Percentiles rank a stretch among this genome's conserved stretches.
Evolutionary conservation across 92 coral and sea anemone species (phyloP).

Genomic region (Phymanthus crucifer): DNA sequence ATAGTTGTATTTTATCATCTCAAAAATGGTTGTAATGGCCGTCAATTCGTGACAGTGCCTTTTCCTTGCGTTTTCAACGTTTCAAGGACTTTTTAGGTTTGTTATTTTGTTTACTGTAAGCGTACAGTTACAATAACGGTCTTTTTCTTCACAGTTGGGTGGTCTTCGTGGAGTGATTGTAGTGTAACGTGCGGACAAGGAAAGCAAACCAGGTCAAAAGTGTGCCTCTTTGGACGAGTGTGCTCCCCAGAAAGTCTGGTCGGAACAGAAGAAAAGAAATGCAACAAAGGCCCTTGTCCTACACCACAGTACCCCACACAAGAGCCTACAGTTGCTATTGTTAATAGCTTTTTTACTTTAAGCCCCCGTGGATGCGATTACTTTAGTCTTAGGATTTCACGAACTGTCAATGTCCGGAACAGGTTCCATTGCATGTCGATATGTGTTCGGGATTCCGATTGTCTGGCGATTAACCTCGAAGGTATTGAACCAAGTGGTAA

Average conservation of each 20-base stretch:
- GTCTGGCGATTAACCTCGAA: constrained; percentile 24
- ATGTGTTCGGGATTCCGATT: constrained; percentile 11
- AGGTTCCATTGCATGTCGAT: constrained; percentile 12
- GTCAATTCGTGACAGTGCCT: too few relatives aligned
- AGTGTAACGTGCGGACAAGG: constrained; percentile 18
- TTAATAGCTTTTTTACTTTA: constrained; percentile 3
- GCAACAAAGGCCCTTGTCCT: background rate
- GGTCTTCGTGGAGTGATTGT: constrained; percentile 18
- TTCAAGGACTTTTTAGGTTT: too few relatives aligned
- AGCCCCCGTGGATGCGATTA: constrained; percentile 22
- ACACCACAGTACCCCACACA: background rate
- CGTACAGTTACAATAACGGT: background rate
- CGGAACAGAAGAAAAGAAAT: background rate
- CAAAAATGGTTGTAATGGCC: too few relatives aligned
- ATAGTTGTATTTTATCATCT: too few relatives aligned
- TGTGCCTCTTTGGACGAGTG: background rate
- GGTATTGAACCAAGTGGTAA: background rate
- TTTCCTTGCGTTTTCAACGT: background rate
- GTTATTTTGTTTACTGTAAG: too few relatives aligned
- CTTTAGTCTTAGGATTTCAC: background rate
- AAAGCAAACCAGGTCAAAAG: constrained; percentile 17
- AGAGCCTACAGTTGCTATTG: background rate
- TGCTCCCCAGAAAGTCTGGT: background rate
- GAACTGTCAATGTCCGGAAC: constrained; percentile 1
- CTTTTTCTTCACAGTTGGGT: background rate